phyloP scores from a whole-genome alignment of 2,888 invertebrate genomes.

The Timema cristinae region DNA sequence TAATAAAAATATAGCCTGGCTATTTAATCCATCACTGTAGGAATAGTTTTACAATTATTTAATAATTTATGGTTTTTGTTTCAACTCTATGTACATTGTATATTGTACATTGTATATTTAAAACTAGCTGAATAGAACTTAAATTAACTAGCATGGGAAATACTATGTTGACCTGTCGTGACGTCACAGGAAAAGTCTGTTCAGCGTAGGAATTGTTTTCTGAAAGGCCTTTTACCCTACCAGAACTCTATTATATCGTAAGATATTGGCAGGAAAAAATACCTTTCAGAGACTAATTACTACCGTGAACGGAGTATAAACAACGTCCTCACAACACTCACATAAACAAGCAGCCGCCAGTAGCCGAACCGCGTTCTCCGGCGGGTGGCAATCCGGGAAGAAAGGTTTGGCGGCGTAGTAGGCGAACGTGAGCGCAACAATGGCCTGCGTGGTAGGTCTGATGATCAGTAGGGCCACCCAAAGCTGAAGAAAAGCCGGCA shows the following conservation, averaged over 20 bases:
- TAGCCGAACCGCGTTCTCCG: slow-evolving; percentile 69
- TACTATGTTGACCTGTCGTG: too few relatives aligned
- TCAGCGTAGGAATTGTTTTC: too few relatives aligned
- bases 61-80: too few relatives aligned
- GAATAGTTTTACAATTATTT: too few relatives aligned
- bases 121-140: not conserved
- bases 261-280: too few relatives aligned
- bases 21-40: too few relatives aligned
- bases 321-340: slow-evolving; percentile 53
- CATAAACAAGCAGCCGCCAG: slow-evolving; percentile 79
- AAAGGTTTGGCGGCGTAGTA: slow-evolving; percentile 86
- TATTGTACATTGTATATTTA: not conserved
- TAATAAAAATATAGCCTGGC: too few relatives aligned
- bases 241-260: too few relatives aligned
- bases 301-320: too few relatives aligned
- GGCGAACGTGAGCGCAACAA: slow-evolving; percentile 87
- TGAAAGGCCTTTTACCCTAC: too few relatives aligned
- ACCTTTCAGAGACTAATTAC: too few relatives aligned
- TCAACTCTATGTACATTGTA: not conserved
- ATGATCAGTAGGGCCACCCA: slow-evolving; percentile 82
- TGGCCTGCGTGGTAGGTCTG: slow-evolving; percentile 77
- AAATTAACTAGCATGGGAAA: too few relatives aligned
- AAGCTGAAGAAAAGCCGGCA: slow-evolving; percentile 76
- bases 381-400: slow-evolving; percentile 71
- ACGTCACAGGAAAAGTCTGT: not conserved